Base-by-base conservation (phyloP, 1,140 invertebrate genomes). In the Drosophila auraria region DNA sequence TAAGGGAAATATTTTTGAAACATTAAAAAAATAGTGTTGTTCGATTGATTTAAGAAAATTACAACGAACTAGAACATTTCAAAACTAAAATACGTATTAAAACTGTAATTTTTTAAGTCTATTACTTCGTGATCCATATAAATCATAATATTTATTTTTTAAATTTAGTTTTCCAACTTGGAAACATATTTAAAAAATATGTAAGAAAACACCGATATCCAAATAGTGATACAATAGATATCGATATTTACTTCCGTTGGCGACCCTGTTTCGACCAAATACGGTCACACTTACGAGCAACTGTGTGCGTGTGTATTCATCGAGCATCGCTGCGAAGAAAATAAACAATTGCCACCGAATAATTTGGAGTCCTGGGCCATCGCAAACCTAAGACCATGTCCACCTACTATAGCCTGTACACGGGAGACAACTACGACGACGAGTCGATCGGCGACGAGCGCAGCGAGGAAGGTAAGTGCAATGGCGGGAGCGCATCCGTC, bases 371-470 rank as follows among this genome's bases (percentile, higher is more conserved):
- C 14, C 20, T 49, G 44, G 27, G 11, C 14, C 14, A 30, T n/a
- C 4, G 0, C 20, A 45, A 45, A 53, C 17, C 27, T 6, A 6
- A 30, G 15, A 50, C 7, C 50, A 84, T 89, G 84, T 84, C 72
- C 51, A 53, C 78, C 38, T 90, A 84, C 60, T 89, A 81, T 57
- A 86, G 63, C n/a, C 44, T 68, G 1, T 86, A 75, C 56, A 73
- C 86, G 11, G 82, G 79, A 12, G 87, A 86, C 57, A 78, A 60
- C 15, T 90, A 90, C 49, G 86, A 90, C 33, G 86, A 90, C 36
- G 86, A 90, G 47, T 90, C 86, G 8, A 91, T 91, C 36, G 86
- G 86, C 0, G 86, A 90, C 25, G 86, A 90, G 36, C 86, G 86
- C 36, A 90, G 87, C 47, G 86, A 90, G 51, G 86, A 90, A 82